phyloP scores from a whole-genome alignment of 2,113 vertebrate genomes.

The Montifringilla adamsi region DNA sequence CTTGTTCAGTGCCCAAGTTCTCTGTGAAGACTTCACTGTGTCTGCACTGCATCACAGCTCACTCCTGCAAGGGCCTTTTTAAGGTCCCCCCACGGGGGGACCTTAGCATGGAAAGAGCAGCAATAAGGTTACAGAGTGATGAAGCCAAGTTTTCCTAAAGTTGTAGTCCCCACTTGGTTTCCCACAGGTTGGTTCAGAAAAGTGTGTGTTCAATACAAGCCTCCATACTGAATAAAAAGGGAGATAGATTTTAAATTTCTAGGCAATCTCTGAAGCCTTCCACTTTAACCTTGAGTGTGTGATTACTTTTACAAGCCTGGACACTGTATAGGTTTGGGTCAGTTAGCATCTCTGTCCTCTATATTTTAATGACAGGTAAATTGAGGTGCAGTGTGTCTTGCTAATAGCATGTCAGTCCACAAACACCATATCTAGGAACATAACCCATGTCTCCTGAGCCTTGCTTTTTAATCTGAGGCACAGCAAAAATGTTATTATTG shows the following conservation, averaged over 20 bases:
- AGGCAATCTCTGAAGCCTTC: background rate
- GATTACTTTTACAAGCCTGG: conserved; percentile 10
- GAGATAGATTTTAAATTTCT: background rate
- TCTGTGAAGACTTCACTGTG: background rate
- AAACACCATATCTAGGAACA: background rate
- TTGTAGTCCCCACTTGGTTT: background rate
- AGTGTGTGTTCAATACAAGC: background rate
- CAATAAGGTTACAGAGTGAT: background rate
- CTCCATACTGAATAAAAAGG: background rate
- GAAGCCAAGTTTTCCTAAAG: background rate
- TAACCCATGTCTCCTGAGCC: background rate
- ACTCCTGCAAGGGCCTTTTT: background rate
- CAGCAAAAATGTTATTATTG: background rate
- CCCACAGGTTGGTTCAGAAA: background rate
- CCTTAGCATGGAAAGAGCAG: background rate
- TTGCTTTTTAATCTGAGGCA: background rate
- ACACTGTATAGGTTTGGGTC: background rate
- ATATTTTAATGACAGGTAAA: conserved; percentile 19
- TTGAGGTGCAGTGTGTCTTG: background rate
- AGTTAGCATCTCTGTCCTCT: conserved; percentile 8
- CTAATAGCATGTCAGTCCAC: background rate
- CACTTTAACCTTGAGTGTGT: background rate
- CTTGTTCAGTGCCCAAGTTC: background rate
- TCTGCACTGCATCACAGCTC: background rate
- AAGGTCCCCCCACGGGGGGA: background rate